phyloP scores from a whole-genome alignment of 53 echinoderm and acorn worm species.

The Stichopus horrens region DNA sequence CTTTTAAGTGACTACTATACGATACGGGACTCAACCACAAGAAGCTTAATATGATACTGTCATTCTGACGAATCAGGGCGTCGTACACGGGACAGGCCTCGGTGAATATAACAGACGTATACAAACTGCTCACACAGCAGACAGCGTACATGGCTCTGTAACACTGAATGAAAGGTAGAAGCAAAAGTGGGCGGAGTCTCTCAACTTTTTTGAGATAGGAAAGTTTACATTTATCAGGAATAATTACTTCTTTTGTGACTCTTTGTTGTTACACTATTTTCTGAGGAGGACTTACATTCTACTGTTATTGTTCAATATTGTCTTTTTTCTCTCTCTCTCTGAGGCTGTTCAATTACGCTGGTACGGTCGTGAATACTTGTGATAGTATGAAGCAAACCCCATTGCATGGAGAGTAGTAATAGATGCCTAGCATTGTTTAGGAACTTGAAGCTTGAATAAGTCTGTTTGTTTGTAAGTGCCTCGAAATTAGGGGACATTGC shows the following conservation, averaged over 20 bases:
- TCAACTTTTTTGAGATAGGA: not conserved
- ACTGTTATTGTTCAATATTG: conserved; percentile 26
- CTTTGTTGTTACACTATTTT: not conserved
- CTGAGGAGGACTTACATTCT: conserved; percentile 10
- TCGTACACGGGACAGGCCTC: not conserved
- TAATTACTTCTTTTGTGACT: not conserved
- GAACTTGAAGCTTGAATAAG: conserved; percentile 9
- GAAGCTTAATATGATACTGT: not conserved
- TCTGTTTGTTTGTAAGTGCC: conserved; percentile 20
- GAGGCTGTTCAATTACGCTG: too few relatives aligned
- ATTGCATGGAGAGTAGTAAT: not conserved
- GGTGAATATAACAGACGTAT: too few relatives aligned
- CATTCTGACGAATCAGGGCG: conserved; percentile 1
- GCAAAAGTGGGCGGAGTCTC: conserved; percentile 5
- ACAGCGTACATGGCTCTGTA: not conserved
- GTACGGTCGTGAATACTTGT: too few relatives aligned
- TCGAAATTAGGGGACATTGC: conserved; percentile 27
- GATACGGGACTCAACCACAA: not conserved
- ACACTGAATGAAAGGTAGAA: not conserved
- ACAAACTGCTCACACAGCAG: too few relatives aligned
- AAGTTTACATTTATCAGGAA: not conserved
- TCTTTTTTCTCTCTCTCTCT: not conserved
- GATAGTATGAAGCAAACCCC: not conserved
- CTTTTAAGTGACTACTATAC: not conserved
- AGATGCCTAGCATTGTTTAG: conserved; percentile 8